Base-by-base conservation (phyloP, 2,113 vertebrate genomes). In the Prionailurus viverrinus region DNA sequence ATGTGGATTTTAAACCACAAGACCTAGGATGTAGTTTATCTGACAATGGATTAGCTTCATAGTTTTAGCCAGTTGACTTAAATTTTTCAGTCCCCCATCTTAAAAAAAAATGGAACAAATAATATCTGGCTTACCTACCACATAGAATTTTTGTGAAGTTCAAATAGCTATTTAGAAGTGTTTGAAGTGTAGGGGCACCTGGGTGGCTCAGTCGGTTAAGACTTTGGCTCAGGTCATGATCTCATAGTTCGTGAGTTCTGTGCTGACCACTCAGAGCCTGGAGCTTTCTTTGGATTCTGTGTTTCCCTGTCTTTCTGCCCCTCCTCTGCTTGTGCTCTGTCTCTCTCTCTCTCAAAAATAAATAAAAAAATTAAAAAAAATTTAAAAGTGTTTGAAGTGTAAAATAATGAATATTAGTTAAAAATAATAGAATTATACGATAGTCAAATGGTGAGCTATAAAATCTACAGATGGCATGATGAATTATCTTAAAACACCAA, bases 341-440 rank as follows among this genome's bases (percentile, higher is more conserved):
- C 55, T 58, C 14, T 55, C 18, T 41, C 41, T 55, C 53, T 58
- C 18, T 58, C 55, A 58, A 58, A 58, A 58, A 14, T 58, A 58
- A 58, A 19, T 21, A 7, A 58, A 58, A 55, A 58, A 18, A 19
- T 53, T 53, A 18, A 13, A 53, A 13, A 53, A 53, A 53, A 16
- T 0, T 55, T 19, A 58, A 19, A 94, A 93, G 45, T 92, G 21
- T 95, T 92, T 92, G 27, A 94, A 91, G 25, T 81, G 12, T 66
- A 89, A 95, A 92, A 65, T 23, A 90, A 29, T 87, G 69, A 80
- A 66, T 84, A 19, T 31, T 71, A 27, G 33, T 78, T 84, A 81
- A 91, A 95, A 97, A 93, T 66, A 93, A 78, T 55, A 91, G 55
- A 97, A 93, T 94, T 65, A 84, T 5, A 82, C 7, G 88, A 53